Conservation (phyloP, 1,140 invertebrate species). For the Drosophila mayri region DNA sequence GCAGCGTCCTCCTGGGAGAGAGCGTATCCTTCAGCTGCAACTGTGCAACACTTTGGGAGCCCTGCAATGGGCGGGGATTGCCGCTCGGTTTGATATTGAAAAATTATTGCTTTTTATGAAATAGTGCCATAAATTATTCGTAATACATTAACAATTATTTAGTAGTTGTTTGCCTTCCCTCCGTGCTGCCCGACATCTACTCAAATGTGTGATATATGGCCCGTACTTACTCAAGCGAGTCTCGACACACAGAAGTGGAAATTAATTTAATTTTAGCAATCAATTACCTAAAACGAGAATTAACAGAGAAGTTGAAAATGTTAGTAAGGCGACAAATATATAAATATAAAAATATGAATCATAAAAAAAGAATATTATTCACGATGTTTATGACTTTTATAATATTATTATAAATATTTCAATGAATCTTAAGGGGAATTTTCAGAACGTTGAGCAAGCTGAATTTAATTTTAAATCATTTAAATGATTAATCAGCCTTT, state of each 20-base stretch:
- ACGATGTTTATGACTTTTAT: too few species aligned
- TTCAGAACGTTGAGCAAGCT: too few species aligned
- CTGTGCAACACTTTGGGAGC: constrained; percentile 57
- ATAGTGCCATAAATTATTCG: constrained; percentile 82
- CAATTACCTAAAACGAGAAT: constrained; percentile 74
- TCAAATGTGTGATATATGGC: constrained; percentile 77
- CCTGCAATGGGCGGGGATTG: constrained; percentile 42
- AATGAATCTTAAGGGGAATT: not conserved
- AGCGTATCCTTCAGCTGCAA: constrained; percentile 66
- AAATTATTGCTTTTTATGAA: constrained; percentile 84
- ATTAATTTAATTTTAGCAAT: constrained; percentile 72
- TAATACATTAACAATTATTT: constrained; percentile 84
- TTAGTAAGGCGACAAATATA: constrained; percentile 19
- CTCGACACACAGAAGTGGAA: constrained; percentile 46
- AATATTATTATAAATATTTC: not conserved
- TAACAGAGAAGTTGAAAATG: constrained; percentile 6
- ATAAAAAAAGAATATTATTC: not conserved
- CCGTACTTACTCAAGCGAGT: constrained; percentile 69
- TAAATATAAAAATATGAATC: not conserved
- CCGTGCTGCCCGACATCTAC: constrained; percentile 41
- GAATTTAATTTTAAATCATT: not conserved
- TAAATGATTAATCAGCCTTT: too few species aligned
- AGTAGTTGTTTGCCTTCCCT: constrained; percentile 71
- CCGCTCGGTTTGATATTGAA: constrained; percentile 81
- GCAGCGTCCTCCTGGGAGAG: constrained; percentile 32